Evolutionary conservation across 2,113 vertebrate species (phyloP).

Genomic region (Rafetus swinhoei): DNA sequence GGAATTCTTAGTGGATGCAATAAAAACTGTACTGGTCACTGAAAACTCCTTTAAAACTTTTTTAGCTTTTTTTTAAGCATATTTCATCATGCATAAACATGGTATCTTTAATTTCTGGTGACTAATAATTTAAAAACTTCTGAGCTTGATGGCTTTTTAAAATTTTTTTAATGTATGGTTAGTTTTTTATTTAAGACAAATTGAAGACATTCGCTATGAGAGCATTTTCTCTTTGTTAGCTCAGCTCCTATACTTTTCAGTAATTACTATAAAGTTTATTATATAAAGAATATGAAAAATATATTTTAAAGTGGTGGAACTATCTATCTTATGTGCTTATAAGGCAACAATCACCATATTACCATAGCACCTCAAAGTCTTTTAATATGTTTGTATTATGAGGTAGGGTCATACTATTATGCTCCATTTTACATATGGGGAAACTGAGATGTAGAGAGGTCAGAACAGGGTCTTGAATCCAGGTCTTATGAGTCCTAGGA

Average conservation of each 20-base stretch:
- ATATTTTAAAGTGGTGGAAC: background rate
- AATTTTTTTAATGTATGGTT: background rate
- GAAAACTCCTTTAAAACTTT: background rate
- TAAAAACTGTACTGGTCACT: background rate
- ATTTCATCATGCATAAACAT: background rate
- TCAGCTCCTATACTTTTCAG: background rate
- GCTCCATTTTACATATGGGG: background rate
- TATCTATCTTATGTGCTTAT: background rate
- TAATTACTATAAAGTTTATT: background rate
- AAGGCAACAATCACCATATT: background rate
- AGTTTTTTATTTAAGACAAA: background rate
- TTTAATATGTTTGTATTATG: background rate
- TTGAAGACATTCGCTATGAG: background rate
- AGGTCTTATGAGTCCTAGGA: background rate
- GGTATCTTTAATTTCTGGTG: background rate
- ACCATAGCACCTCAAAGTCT: background rate
- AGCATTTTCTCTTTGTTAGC: constrained; percentile 4
- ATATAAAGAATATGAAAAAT: background rate
- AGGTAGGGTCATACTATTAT: background rate
- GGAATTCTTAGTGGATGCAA: background rate
- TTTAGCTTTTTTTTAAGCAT: background rate
- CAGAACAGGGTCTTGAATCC: background rate
- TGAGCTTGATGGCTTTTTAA: background rate
- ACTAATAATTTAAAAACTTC: background rate
- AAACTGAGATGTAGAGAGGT: background rate